phyloP scores from a whole-genome alignment of 2,888 invertebrate genomes.

The Myopa tessellatipennis region DNA sequence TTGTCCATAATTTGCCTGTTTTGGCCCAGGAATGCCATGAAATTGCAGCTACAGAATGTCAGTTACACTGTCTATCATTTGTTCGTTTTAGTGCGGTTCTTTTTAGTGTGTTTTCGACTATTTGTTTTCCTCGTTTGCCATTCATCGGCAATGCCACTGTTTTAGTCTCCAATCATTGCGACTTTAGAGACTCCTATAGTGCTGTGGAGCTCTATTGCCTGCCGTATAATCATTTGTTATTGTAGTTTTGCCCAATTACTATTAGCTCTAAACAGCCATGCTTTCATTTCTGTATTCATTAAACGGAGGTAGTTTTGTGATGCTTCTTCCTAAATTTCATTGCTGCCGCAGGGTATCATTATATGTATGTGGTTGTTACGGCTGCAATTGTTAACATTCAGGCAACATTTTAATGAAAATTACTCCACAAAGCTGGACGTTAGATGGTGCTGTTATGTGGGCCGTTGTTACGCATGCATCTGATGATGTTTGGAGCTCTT shows the following conservation, averaged over 20 bases:
- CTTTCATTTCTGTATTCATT: not conserved
- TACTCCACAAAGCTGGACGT: conserved; percentile 12
- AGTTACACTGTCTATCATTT: conserved; percentile 58
- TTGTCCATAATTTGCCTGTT: conserved; percentile 52
- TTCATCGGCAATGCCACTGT: conserved; percentile 36
- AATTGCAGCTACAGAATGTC: not conserved
- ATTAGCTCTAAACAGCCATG: conserved; percentile 1
- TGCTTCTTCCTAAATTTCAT: conserved; percentile 27
- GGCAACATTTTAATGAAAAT: conserved; percentile 22
- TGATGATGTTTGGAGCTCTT: not conserved
- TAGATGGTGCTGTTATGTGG: not conserved
- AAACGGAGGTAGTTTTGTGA: not conserved
- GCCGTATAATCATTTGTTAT: not conserved
- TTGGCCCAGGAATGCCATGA: conserved; percentile 3
- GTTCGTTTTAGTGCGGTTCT: conserved; percentile 55
- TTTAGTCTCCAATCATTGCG: conserved; percentile 26
- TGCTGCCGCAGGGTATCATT: conserved; percentile 26
- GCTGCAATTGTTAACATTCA: conserved; percentile 9
- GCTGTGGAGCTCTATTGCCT: not conserved
- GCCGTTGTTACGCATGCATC: not conserved
- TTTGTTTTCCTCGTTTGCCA: conserved; percentile 21
- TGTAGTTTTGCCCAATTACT: conserved; percentile 13
- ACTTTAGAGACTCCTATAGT: not conserved
- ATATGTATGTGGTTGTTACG: conserved; percentile 23
- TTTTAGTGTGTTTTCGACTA: conserved; percentile 7